phyloP scores from a whole-genome alignment of 2,888 invertebrate species.

The Trichogramma evanescens region DNA sequence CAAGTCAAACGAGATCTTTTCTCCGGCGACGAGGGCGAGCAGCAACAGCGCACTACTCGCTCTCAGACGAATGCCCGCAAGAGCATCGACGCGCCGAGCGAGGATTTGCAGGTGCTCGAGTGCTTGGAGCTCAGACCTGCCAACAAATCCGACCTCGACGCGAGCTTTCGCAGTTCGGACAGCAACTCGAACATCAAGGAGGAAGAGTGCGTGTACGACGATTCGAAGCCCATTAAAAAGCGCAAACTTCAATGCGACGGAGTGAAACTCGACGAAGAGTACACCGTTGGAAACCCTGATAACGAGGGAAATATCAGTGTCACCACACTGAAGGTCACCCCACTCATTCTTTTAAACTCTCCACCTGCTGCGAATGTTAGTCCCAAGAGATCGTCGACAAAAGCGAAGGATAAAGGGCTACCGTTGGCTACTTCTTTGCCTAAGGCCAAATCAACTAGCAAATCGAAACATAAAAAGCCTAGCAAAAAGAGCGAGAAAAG shows the following conservation, averaged over 20 bases:
- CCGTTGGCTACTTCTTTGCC: conserved; percentile 39
- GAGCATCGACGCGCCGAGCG: not conserved
- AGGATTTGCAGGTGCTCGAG: conserved; percentile 36
- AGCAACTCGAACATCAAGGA: conserved; percentile 14
- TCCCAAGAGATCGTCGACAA: conserved; percentile 15
- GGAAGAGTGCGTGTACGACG: conserved; percentile 29
- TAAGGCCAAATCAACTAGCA: conserved; percentile 18
- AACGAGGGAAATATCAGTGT: conserved; percentile 8
- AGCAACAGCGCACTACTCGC: conserved; percentile 33
- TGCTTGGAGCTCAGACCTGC: conserved; percentile 38
- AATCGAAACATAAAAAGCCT: conserved; percentile 11
- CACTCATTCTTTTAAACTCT: too few relatives aligned
- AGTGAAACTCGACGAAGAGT: conserved; percentile 31
- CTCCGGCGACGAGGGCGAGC: conserved; percentile 35
- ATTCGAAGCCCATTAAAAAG: conserved; percentile 27
- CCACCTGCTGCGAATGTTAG: not conserved
- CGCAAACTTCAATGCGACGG: conserved; percentile 32
- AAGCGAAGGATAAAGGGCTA: conserved; percentile 13
- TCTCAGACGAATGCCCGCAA: conserved; percentile 25
- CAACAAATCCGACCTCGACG: conserved; percentile 27
- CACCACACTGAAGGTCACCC: too few relatives aligned
- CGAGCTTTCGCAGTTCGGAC: not conserved
- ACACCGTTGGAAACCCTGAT: conserved; percentile 25
- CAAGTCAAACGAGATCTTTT: conserved; percentile 41
- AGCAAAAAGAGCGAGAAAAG: conserved; percentile 29